These are phyloP conservation scores for Ypsolopha scabrella DNA, from an alignment of 2,888 invertebrate genomes.

Conservation along the genomic window DNA sequence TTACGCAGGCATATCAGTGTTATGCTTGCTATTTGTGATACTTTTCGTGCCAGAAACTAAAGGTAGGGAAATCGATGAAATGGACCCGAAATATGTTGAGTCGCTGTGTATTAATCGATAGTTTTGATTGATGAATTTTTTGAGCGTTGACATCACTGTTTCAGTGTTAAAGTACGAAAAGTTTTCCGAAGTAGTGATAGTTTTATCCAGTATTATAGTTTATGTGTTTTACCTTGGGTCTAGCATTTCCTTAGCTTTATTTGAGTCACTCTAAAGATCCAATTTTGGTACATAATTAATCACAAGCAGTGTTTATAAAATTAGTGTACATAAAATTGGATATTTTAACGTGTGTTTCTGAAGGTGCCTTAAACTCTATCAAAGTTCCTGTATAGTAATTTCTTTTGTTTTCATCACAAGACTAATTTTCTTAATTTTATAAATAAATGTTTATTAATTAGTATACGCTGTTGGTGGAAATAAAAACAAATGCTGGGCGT, in stretches of 20 bases:
- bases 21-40: constrained; percentile 85
- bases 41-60: constrained; percentile 92
- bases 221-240: not conserved
- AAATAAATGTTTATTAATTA: not conserved
- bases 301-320: constrained; percentile 1
- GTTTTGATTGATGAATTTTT: constrained; percentile 14
- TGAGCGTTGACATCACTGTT: not conserved
- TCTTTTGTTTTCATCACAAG: not conserved
- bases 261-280: no score
- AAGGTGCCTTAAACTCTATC: constrained; percentile 8
- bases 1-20: constrained; percentile 83
- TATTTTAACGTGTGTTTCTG: constrained; percentile 6
- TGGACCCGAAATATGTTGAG: constrained; percentile 78
- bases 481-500: no score
- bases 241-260: no score
- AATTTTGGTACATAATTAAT: constrained; percentile 2
- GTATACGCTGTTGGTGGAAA: no score
- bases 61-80: constrained; percentile 89
- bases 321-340: constrained; percentile 1
- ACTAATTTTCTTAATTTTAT: not conserved
- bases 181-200: constrained; percentile 14
- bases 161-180: constrained; percentile 12
- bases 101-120: constrained; percentile 68
- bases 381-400: not conserved
- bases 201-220: constrained; percentile 22